phyloP scores from a whole-genome alignment of 1,140 invertebrate genomes.

The Papilio machaon region DNA sequence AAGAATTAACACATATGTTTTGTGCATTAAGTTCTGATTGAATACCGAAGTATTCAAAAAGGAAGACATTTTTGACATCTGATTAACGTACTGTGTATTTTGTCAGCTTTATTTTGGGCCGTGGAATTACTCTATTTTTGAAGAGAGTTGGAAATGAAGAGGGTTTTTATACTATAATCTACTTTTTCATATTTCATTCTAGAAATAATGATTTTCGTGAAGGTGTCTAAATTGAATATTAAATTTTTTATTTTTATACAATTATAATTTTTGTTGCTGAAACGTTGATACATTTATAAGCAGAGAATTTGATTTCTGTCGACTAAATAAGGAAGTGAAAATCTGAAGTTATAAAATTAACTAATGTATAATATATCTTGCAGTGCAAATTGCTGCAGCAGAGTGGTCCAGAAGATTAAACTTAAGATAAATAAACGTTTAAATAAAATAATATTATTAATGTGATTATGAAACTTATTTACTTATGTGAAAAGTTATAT shows the following conservation, averaged over 20 bases:
- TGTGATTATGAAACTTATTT: background rate
- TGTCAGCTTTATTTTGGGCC: background rate
- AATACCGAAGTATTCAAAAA: no score
- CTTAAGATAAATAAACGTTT: background rate
- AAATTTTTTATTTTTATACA: background rate
- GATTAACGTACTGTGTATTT: background rate
- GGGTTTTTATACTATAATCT: background rate
- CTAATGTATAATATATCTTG: slow-evolving; percentile 40
- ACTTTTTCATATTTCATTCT: background rate
- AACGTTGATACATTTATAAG: no score
- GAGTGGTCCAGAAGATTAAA: slow-evolving; percentile 44
- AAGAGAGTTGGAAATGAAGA: background rate
- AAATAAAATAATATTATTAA: background rate
- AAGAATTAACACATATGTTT: no score
- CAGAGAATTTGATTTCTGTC: no score
- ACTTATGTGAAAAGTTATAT: background rate
- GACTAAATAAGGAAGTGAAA: no score
- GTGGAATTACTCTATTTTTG: background rate
- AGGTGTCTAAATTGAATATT: background rate
- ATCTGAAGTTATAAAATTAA: background rate
- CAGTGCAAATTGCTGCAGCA: slow-evolving; percentile 56
- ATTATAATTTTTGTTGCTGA: no score
- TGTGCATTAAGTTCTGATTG: no score
- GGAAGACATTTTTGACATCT: no score
- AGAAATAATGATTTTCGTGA: background rate